phyloP scores from a whole-genome alignment of 2,797 vertebrate species.

The Antennarius maculatus region DNA sequence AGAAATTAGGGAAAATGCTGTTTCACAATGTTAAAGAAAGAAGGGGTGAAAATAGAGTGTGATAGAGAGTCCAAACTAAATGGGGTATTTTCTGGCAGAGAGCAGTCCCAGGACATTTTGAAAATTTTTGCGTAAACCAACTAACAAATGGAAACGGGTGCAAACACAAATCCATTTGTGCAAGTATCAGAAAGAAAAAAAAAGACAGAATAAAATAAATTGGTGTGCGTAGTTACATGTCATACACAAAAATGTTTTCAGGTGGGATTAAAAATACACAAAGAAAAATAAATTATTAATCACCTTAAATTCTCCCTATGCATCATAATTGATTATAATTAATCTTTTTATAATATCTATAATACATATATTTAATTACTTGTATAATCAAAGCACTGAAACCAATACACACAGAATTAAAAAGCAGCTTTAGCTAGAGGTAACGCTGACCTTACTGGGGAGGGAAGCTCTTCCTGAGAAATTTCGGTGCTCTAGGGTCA shows the following conservation, averaged over 20 bases:
- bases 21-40: no score
- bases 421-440: slow-evolving; percentile 16
- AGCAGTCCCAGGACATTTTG: no score
- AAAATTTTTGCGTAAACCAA: no score
- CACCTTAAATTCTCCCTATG: not conserved
- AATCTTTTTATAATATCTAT: not conserved
- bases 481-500: slow-evolving; percentile 50
- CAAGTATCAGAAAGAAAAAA: not conserved
- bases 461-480: not conserved
- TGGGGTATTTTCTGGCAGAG: no score
- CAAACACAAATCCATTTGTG: no score
- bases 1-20: no score
- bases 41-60: no score
- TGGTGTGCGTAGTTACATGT: not conserved
- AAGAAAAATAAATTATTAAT: not conserved
- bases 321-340: not conserved
- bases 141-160: no score
- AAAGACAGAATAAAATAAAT: slow-evolving; percentile 3
- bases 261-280: not conserved
- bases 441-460: slow-evolving; percentile 1
- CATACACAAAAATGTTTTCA: not conserved
- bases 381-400: not conserved
- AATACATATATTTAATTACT: not conserved
- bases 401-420: slow-evolving; percentile 7
- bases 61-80: no score